Percentiles rank a stretch among this genome's conserved stretches.
Conservation (phyloP, 2,888 invertebrate genomes). For the Rhagonycha lutea region DNA sequence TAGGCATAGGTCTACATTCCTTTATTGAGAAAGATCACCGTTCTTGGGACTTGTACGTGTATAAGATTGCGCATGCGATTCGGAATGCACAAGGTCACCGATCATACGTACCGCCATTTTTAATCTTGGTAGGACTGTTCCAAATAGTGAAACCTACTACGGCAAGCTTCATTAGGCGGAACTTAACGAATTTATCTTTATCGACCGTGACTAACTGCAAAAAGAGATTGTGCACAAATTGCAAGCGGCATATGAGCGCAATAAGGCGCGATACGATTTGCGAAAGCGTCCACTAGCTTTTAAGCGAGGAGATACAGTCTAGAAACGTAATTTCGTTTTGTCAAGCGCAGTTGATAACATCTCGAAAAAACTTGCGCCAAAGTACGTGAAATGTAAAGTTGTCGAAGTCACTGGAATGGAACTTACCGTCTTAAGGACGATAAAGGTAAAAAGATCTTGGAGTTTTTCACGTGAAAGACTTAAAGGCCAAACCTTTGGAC, state of each 20-base stretch:
- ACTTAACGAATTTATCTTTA: background rate
- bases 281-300: too few species aligned
- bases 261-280: too few species aligned
- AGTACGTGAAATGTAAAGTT: too few species aligned
- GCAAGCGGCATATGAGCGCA: constrained; percentile 12
- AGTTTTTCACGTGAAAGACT: too few species aligned
- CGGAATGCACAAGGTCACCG: constrained; percentile 27
- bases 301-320: constrained; percentile 8
- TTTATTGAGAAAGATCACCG: constrained; percentile 27
- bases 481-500: too few species aligned
- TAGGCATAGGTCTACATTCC: constrained; percentile 21
- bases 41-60: constrained; percentile 36
- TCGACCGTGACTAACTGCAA: background rate
- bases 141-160: constrained; percentile 22
- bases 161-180: background rate
- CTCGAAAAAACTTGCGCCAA: too few species aligned
- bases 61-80: constrained; percentile 27
- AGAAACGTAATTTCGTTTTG: background rate
- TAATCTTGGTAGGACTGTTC: constrained; percentile 28
- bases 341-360: too few species aligned
- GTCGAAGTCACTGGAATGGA: too few species aligned
- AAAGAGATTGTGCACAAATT: constrained; percentile 6
- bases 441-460: too few species aligned
- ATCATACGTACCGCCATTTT: constrained; percentile 15
- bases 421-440: too few species aligned